A percentile compares a stretch with the other conserved stretches of the same genome.
Evolutionary conservation across 2,113 vertebrate species (phyloP).

Genomic region (Macaca nemestrina): DNA sequence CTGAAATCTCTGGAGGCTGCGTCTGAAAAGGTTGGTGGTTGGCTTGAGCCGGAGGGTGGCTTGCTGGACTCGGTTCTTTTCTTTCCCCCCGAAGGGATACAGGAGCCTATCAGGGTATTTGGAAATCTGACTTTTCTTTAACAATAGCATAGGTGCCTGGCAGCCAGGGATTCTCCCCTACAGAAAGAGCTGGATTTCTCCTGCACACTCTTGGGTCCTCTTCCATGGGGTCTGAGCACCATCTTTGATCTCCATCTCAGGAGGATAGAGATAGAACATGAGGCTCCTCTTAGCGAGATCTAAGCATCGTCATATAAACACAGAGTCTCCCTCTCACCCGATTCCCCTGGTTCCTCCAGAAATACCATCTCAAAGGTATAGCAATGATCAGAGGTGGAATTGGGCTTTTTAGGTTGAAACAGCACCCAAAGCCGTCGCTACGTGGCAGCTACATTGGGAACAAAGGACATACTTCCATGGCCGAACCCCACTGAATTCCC

Average conservation of each 20-base stretch:
- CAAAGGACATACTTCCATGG: accelerated
- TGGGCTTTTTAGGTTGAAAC: not conserved
- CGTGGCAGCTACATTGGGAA: accelerated
- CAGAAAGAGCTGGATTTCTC: not conserved
- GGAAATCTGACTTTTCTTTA: not conserved
- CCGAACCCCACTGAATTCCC: not conserved
- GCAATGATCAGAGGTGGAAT: not conserved
- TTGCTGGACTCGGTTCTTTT: not conserved
- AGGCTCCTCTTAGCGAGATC: not conserved
- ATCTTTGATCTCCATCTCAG: not conserved
- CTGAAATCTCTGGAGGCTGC: constrained; percentile 98
- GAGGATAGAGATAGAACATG: not conserved
- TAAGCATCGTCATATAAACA: not conserved
- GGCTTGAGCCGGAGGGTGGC: not conserved
- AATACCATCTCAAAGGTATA: not conserved
- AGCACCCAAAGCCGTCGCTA: not conserved
- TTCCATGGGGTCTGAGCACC: not conserved
- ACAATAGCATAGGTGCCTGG: not conserved
- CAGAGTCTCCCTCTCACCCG: not conserved
- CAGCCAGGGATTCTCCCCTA: not conserved
- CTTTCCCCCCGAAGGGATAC: too few relatives aligned
- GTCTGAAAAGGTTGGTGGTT: constrained; percentile 92
- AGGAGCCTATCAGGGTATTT: accelerated
- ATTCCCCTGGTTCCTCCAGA: not conserved
- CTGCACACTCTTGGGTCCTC: not conserved